phyloP scores from a whole-genome alignment of 2,888 invertebrate genomes.

The Plebejus argus region DNA sequence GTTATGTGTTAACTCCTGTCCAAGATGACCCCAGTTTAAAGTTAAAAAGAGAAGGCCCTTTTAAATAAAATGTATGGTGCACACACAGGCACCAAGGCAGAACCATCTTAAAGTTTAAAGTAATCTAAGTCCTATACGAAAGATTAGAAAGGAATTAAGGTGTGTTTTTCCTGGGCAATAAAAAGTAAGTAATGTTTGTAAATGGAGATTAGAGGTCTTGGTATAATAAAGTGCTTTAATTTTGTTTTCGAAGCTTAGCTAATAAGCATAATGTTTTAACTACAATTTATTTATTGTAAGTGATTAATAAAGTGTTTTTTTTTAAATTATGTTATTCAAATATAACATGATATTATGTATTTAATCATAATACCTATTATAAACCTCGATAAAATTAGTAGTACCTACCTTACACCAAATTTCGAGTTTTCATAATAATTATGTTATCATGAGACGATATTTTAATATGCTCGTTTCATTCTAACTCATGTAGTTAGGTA shows the following conservation, averaged over 20 bases:
- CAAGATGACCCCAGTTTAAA: too few species aligned
- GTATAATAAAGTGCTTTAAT: not conserved
- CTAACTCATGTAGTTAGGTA: too few species aligned
- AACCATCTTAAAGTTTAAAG: too few species aligned
- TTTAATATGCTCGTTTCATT: too few species aligned
- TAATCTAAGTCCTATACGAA: too few species aligned
- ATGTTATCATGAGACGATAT: too few species aligned
- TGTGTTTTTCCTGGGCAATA: not conserved
- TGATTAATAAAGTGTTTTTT: slow-evolving; percentile 40
- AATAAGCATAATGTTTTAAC: slow-evolving; percentile 6
- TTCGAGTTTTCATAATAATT: not conserved
- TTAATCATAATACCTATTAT: not conserved
- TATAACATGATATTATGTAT: not conserved
- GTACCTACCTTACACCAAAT: not conserved
- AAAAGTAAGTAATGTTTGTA: not conserved
- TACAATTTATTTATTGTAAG: slow-evolving; percentile 41
- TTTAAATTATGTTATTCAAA: not conserved
- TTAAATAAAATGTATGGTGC: too few species aligned
- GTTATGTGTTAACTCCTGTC: too few species aligned
- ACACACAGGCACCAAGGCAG: not conserved
- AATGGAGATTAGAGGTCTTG: not conserved
- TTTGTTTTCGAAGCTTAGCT: not conserved
- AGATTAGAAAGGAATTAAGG: not conserved
- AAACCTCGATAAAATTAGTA: not conserved
- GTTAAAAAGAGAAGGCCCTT: too few species aligned